phyloP scores from a whole-genome alignment of 2,113 vertebrate species.

The Chaetops frenatus region DNA sequence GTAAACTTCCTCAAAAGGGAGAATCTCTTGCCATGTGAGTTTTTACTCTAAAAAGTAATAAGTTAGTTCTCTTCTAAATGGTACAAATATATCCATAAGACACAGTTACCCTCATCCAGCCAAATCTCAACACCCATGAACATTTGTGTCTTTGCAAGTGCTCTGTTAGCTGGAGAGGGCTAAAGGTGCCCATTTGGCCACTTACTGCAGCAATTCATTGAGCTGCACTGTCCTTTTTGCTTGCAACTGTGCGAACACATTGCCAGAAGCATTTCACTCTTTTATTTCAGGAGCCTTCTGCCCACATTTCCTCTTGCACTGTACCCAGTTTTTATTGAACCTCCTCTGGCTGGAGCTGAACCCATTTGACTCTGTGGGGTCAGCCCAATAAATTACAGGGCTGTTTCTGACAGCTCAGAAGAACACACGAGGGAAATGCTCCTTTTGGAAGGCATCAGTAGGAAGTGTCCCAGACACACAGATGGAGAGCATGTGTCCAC shows the following conservation, averaged over 20 bases:
- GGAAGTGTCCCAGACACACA: slow-evolving; percentile 59
- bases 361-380: not conserved
- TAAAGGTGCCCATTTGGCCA: not conserved
- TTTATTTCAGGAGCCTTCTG: not conserved
- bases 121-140: not conserved
- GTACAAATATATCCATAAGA: not conserved
- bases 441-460: not conserved
- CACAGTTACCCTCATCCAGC: not conserved
- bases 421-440: not conserved
- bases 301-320: not conserved
- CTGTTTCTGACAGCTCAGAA: slow-evolving; percentile 45
- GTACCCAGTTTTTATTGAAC: not conserved
- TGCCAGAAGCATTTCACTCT: not conserved
- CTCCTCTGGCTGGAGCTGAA: not conserved
- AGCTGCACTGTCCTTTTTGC: not conserved
- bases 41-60: not conserved
- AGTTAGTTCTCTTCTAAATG: not conserved
- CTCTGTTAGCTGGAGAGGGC: not conserved
- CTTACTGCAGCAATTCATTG: not conserved
- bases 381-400: slow-evolving; percentile 37
- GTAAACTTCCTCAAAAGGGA: not conserved
- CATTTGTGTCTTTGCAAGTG: not conserved
- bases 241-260: not conserved
- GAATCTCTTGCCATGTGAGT: not conserved
- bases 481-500: slow-evolving; percentile 60